These are phyloP conservation scores for Heliconius ethilla DNA, from an alignment of 2,888 invertebrate species.

Conservation along the genomic window DNA sequence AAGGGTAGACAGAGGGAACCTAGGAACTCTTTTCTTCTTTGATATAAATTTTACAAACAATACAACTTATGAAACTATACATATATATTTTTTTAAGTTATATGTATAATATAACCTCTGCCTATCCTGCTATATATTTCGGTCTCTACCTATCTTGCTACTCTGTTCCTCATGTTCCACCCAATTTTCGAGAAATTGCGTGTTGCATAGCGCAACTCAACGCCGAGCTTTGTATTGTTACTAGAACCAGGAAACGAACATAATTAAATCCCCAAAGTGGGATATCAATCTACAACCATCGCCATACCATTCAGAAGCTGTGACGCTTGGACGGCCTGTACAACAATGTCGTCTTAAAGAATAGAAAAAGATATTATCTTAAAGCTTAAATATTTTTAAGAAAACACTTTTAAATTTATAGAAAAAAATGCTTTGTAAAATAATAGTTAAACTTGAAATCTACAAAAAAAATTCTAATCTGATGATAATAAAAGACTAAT, in stretches of 20 bases:
- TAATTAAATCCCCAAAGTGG: neutral
- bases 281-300: neutral
- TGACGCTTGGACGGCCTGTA: neutral
- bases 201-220: neutral
- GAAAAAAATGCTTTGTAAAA: neutral
- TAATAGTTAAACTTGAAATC: neutral
- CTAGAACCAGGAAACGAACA: neutral
- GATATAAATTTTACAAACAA: too few relatives aligned
- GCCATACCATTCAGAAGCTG: too few relatives aligned
- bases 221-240: neutral
- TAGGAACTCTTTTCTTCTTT: neutral
- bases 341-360: neutral
- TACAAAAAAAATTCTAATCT: neutral
- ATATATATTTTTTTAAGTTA: neutral
- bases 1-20: neutral
- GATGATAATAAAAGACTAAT: neutral
- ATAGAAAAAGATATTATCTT: too few relatives aligned
- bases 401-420: neutral
- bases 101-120: too few relatives aligned
- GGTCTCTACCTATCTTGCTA: too few relatives aligned
- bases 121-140: too few relatives aligned
- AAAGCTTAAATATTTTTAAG: neutral
- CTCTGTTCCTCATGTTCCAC: too few relatives aligned
- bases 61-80: neutral
- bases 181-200: neutral